Evolutionary conservation across 1,140 invertebrate genomes (phyloP), one percentile per base, ranked within the genome.

Genomic region (Trinorchestia longiramus): DNA sequence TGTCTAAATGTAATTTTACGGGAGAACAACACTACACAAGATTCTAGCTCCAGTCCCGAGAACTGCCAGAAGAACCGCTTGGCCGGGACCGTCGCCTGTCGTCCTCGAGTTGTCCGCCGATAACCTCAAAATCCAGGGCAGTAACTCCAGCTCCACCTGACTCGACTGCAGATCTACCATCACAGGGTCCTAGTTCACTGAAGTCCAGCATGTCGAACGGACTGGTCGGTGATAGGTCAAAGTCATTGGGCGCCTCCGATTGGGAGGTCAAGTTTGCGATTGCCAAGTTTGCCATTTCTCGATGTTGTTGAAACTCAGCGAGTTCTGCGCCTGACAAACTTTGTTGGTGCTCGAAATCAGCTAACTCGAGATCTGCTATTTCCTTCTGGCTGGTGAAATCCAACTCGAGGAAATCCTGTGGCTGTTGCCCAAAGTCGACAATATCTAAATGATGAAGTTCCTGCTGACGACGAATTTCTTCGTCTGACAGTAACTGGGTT

Each of bases 131-230:
- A 36, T 94, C 92, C 11, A 94, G 92, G 8, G 92, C 92, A 6
- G 92, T 94, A 0, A 94, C 92, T 94, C 92, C 92, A 28, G 92
- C 92, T 4, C 92, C 92, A 15, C 43, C 36, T 6, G 92, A 43
- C 43, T 94, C 92, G 11, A 77, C 62, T 15, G 43, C 43, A 45
- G 92, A 45, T 45, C 92, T 43, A 0, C 41, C 43, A 23, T 94
- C 92, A 43, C 43, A 43, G 92, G 43, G 36, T 0, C n/a, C 43
- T 11, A 94, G 92, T 47, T 94, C 92, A 43, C 92, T 94, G 92
- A 94, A 94, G 44, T 94, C 92, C 8, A 94, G 44, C 92, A 94
- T 94, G 92, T 94, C 92, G 92, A 94, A 94, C 36, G 92, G 92
- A 40, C 92, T 94, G 1, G 92, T 94, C 17, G 92, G 92, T 0